Percentiles rank a stretch among this genome's conserved stretches.
Conservation (phyloP, 2,888 invertebrate genomes). For the Apamea epomidion region DNA sequence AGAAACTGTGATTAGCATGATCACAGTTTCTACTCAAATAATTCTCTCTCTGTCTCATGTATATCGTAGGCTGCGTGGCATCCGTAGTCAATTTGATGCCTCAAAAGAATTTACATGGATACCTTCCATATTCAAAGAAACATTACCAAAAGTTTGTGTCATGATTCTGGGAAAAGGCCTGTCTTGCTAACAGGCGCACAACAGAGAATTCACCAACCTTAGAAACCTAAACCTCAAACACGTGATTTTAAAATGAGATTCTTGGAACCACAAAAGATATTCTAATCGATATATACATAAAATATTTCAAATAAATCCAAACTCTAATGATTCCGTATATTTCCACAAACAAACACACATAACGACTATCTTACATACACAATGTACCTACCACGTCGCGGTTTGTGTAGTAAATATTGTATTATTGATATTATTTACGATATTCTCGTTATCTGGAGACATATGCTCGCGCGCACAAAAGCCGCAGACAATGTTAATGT, state of each 20-base stretch:
- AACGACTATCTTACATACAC: conserved; percentile 13
- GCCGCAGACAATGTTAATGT: conserved; percentile 54
- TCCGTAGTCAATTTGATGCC: background rate
- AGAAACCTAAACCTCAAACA: no score
- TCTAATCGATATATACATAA: background rate
- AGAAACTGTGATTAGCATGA: no score
- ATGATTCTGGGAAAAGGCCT: background rate
- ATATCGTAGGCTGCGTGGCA: background rate
- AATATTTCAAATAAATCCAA: conserved; percentile 39
- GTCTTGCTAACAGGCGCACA: no score
- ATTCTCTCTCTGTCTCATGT: no score
- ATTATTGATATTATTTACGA: conserved; percentile 63
- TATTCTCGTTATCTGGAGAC: conserved; percentile 53
- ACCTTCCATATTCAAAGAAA: background rate
- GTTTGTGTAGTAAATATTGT: conserved; percentile 60
- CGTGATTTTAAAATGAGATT: background rate
- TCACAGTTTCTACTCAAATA: no score
- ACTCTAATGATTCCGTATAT: conserved; percentile 45
- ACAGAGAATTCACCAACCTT: background rate
- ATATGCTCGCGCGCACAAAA: conserved; percentile 42
- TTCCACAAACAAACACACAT: conserved; percentile 59
- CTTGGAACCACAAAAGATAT: background rate
- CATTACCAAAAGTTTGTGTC: background rate
- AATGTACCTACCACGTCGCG: conserved; percentile 56
- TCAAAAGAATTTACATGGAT: background rate